phyloP scores from a whole-genome alignment of 2,797 vertebrate species.

The Lepilemur ruficaudatus region DNA sequence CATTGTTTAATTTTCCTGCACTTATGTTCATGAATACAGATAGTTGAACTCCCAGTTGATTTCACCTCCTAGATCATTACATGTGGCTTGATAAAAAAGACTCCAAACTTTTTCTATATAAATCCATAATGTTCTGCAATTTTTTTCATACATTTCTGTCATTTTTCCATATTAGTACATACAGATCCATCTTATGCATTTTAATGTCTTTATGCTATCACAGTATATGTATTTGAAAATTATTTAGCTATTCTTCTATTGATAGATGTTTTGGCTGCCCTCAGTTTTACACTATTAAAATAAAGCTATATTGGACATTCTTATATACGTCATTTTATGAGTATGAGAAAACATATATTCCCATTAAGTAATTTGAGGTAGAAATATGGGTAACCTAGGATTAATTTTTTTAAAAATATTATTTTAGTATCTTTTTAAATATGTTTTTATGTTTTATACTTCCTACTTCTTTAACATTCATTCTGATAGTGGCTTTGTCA shows the following conservation, averaged over 20 bases:
- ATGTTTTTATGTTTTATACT: background rate
- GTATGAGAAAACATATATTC: background rate
- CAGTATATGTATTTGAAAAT: background rate
- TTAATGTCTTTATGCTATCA: background rate
- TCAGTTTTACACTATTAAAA: background rate
- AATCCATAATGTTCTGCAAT: background rate
- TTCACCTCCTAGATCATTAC: background rate
- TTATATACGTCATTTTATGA: background rate
- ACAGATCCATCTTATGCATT: background rate
- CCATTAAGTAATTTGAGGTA: background rate
- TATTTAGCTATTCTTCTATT: background rate
- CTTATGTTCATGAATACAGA: background rate
- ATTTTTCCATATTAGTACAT: slow-evolving; percentile 7
- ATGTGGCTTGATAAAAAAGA: background rate
- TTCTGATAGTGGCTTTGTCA: slow-evolving; percentile 5
- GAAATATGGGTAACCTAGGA: slow-evolving; percentile 18
- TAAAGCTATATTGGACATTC: background rate
- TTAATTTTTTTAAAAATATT: background rate
- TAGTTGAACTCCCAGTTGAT: background rate
- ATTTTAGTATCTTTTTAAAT: background rate
- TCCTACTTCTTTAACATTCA: slow-evolving; percentile 5
- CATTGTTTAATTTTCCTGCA: background rate
- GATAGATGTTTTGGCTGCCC: background rate
- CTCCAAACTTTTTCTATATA: background rate
- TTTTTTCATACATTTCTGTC: background rate